Base-by-base conservation (phyloP, 2,888 invertebrate species). In the Torymus auratus region DNA sequence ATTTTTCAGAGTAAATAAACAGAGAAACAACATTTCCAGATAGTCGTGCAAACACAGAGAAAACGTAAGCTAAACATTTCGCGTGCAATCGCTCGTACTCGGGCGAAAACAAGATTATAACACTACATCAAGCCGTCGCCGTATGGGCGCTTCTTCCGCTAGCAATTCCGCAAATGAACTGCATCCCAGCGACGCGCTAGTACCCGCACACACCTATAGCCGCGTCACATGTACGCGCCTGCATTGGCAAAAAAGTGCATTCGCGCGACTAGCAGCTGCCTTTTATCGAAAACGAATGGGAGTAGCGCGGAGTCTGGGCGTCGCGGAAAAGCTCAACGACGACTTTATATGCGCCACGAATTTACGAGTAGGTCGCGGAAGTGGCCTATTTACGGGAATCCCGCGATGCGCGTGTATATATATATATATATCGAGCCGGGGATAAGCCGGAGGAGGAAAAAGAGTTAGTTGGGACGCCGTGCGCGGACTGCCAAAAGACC, bases 91-190 rank as follows among this genome's bases (percentile, higher is more conserved):
- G 50, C n/a, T 13, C 41, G 28, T 17, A 41, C 7, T 41, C 41
- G 41, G 7, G 41, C 41, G 68, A 55, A 69, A 76, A 76, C 61
- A 69, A 76, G 69, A 61, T 69, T 69, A 62, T 69, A 76, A 68
- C 67, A 75, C 14, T 68, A 60, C 76, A 55, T 76, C 28, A 69
- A 67, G 28, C 53, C 17, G n/a, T n/a, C 11, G 15, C 23, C 2
- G 20, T 41, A 28, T 56, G 73, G 61, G 2, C 55, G 58, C 56
- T 74, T 74, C 56, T 64, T 65, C 58, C 56, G 17, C 61, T 72
- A 15, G 64, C 73, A 64, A 65, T 65, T 41, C 56, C 60, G 60
- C 68, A 75, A 68, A 75, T 75, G 75, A 75, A 68, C 67, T 41
- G 41, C 60, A 53, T 61, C 52, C 60, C 60, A 13, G 53, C 52